Conservation (phyloP, 2,888 invertebrate species). For the Ashinkailepas kermadecensis region DNA sequence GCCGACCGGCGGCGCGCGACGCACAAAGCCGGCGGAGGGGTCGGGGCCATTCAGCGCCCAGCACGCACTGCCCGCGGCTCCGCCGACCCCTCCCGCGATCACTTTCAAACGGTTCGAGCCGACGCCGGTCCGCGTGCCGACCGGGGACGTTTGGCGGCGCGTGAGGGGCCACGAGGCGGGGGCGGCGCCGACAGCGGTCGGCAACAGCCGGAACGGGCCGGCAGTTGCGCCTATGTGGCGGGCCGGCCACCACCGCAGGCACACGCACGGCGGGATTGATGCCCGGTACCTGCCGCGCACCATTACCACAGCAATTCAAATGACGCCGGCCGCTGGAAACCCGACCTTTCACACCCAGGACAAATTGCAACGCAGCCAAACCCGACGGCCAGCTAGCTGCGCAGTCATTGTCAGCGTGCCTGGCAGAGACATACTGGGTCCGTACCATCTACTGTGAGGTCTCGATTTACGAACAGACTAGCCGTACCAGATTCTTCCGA, state of each 20-base stretch:
- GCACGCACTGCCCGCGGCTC: neutral
- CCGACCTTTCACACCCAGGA: too few species aligned
- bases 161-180: neutral
- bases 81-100: neutral
- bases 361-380: too few species aligned
- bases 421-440: too few species aligned
- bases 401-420: too few species aligned
- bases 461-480: too few species aligned
- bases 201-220: neutral
- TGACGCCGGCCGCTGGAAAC: too few species aligned
- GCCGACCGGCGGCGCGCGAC: neutral
- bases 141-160: neutral
- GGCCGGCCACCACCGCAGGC: neutral
- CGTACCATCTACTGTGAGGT: too few species aligned
- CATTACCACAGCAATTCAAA: too few species aligned
- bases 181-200: neutral
- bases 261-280: neutral
- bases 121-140: neutral
- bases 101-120: conserved; percentile 12
- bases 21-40: neutral
- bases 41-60: neutral
- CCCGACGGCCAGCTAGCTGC: too few species aligned
- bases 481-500: too few species aligned
- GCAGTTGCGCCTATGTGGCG: neutral
- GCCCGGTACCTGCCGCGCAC: too few species aligned